Evolutionary conservation across 2,113 vertebrate genomes (phyloP), one percentile per base, ranked within the genome.

Genomic region (Sula dactylatra): DNA sequence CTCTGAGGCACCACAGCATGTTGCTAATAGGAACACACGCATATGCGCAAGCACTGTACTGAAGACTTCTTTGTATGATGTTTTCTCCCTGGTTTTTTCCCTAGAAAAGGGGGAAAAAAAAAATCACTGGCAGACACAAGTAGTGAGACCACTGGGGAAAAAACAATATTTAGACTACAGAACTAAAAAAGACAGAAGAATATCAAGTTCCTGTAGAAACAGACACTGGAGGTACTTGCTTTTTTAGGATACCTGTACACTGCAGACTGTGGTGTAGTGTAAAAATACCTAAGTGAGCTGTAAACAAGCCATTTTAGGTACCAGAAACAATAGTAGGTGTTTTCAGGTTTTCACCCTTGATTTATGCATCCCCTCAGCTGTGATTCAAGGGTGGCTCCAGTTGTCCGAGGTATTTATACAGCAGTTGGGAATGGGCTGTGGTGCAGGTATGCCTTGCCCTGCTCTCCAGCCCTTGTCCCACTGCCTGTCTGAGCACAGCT

Each of bases 11-110:
- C 44, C 54, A 12, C 19, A 44, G 27, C 1, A 0, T 3, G 10
- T 6, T 19, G 36, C 50, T 62, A 5, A 27, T 31, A 40, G 0
- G 0, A 69, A 22, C 29, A 26, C 3, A 1, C 1, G 45, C 19
- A 9, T 8, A 6, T 7, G 56, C 26, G 64, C 32, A 42, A 36
- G 19, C 29, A 9, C 4, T 18, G 24, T 17, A 11, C 27, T 21
- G 65, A 47, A 76, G 49, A 61, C 9, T 65, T 73, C 40, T 26
- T 9, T 20, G 18, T 10, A 3, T 26, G 65, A 40, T 36, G 42
- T 86, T 71, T 76, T 47, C 26, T 76, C 22, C 34, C 36, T 58
- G 29, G 29, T 45, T 44, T 44, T 45, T 45, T 45, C 44, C 44
- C 44, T 52, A 13, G 24, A 52, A 47, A 82, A 58, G 11, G 16